Base-by-base conservation (phyloP, 1,140 invertebrate species). In the Sesamia nonagrioides region DNA sequence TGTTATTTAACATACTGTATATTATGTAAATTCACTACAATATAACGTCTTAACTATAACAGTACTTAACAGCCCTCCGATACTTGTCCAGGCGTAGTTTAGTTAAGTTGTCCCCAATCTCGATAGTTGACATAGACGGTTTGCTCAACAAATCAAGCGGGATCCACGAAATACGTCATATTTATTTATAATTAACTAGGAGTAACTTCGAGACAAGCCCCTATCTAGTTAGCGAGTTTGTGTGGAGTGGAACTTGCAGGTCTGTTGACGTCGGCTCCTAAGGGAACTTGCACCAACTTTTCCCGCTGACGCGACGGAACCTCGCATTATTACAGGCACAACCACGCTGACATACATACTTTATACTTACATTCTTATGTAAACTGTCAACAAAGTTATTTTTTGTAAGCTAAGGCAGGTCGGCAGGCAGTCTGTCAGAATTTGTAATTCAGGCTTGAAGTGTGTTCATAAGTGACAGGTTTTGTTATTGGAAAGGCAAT, bases 231-330 rank as follows among this genome's bases (percentile, higher is more conserved):
- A 78, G 80, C 21, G 54, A 79, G 82, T 81, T 82, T 73, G 61
- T 77, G 71, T 48, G 35, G 61, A 71, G 15, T 45, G 13, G 17
- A 78, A 78, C 66, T 84, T 78, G 54, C 18, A 66, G 69, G 17
- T 61, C 40, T 48, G 79, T 68, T 58, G 73, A 74, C 77, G 77
- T 74, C 71, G 33, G 15, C 77, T 77, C 79, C 77, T 72, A 40
- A 77, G 77, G 78, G 68, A 83, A 80, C 79, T 83, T 82, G 60
- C 37, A 52, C 58, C 74, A 86, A 88, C 83, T 88, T 86, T 86
- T 78, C 79, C 68, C 63, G 76, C 79, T 78, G 80, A 84, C 83
- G 76, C 84, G 75, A 71, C 80, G 77, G 74, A 73, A 77, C 77
- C 77, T 68, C 80, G 77, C 63, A 81, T 84, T 84, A 81, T 81